These are phyloP conservation scores for Eolophus roseicapilla DNA, from an alignment of 2,113 vertebrate species.

Conservation along the genomic window DNA sequence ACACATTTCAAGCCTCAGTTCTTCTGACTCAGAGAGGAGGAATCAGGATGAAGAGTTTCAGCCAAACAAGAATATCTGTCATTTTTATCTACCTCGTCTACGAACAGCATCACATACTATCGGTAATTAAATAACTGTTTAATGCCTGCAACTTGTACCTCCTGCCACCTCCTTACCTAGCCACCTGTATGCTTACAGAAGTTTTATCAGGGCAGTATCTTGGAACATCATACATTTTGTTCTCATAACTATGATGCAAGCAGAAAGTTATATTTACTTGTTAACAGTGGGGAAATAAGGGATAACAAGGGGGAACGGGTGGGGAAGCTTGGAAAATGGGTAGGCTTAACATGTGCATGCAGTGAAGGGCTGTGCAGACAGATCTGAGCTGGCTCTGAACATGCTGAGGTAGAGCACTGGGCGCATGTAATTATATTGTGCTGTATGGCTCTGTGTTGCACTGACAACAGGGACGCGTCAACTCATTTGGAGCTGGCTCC, in stretches of 20 bases:
- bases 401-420: not conserved
- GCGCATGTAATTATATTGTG: rapidly evolving
- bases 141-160: not conserved
- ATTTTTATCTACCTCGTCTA: not conserved
- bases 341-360: rapidly evolving
- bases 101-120: not conserved
- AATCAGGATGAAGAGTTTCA: constrained; percentile 16
- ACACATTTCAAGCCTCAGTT: constrained; percentile 35
- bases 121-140: not conserved
- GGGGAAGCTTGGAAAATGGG: not conserved
- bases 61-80: not conserved
- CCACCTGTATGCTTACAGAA: not conserved
- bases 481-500: not conserved
- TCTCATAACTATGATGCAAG: not conserved
- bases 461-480: not conserved
- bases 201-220: not conserved
- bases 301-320: rapidly evolving
- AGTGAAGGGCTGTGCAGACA: not conserved
- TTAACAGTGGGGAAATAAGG: not conserved
- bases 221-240: not conserved
- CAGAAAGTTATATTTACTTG: not conserved
- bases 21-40: constrained; percentile 28
- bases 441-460: not conserved
- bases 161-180: not conserved
- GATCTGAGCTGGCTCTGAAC: not conserved